A percentile compares a stretch with the other conserved stretches of the same genome.
Conservation (phyloP, 2,888 invertebrate genomes). For the Pheosia tremula region DNA sequence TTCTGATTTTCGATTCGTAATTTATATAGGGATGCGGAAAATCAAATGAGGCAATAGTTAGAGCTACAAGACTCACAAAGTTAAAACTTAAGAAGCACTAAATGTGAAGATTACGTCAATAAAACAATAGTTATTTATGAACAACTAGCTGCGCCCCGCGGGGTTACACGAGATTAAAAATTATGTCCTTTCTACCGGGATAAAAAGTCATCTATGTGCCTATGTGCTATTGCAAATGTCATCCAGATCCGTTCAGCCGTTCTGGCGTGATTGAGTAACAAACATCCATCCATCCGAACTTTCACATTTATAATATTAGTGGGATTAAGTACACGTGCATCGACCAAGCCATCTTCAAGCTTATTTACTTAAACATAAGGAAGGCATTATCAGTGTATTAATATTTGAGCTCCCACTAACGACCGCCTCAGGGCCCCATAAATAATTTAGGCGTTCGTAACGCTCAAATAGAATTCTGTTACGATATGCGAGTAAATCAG, state of each 20-base stretch:
- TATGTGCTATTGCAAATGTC: neutral
- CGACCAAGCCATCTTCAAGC: neutral
- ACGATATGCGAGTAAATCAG: neutral
- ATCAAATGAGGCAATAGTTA: neutral
- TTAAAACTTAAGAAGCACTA: too few relatives aligned
- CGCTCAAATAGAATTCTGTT: slow-evolving; percentile 4
- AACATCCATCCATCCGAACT: too few relatives aligned
- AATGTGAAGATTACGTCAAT: too few relatives aligned
- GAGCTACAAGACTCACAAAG: neutral
- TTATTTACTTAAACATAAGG: slow-evolving; percentile 9
- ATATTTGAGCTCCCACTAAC: slow-evolving; percentile 15
- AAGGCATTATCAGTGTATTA: slow-evolving; percentile 12
- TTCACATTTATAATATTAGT: neutral
- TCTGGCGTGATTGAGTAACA: neutral
- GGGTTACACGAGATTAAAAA: too few relatives aligned
- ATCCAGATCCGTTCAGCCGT: neutral
- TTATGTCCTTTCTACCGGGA: too few relatives aligned
- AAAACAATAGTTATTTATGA: too few relatives aligned
- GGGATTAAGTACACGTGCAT: neutral
- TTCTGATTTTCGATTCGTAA: slow-evolving; percentile 20
- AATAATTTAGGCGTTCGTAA: slow-evolving; percentile 14
- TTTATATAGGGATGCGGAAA: neutral
- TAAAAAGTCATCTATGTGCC: too few relatives aligned
- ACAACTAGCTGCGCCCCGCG: too few relatives aligned
- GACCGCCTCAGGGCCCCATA: slow-evolving; percentile 8